Evolutionary conservation across 2,888 invertebrate genomes (phyloP), one percentile per base, ranked within the genome.

Genomic region (Phortica magna): DNA sequence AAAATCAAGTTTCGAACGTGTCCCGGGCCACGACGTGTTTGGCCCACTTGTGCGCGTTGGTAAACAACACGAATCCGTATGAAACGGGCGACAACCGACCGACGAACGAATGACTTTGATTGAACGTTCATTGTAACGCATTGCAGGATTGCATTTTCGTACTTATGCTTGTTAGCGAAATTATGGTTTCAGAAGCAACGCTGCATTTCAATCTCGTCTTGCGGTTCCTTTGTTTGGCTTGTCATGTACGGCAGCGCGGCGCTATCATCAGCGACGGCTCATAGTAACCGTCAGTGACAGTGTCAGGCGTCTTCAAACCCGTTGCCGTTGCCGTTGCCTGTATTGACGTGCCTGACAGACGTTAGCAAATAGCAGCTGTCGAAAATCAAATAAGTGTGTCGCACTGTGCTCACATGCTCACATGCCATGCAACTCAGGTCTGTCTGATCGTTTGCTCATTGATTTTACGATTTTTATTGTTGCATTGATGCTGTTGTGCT

Each of bases 1-100:
- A 71, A 71, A 71, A 71, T 71, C 70, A 71, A 71, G 53, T 71
- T 71, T 71, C 39, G 70, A 53, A 71, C 70, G 70, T 71, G 70
- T n/a, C 4, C 67, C 7, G 48, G 19, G 19, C 61, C 4, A 6
- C 19, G 22, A 55, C 55, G 55, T 67, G 67, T 71, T 55, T 22
- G 61, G 22, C 61, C 17, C 61, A 61, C 22, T 5, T 61, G 61
- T 61, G 61, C 7, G 61, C 61, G 22, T 61, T n/a, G 19, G 61
- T 19, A 61, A 61, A 61, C 61, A 61, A 12, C 19, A 61, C 22
- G 61, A 22, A 61, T 61, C n/a, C 67, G 41, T n/a, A 42, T 5
- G 17, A 31, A 64, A 64, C 31, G 31, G 10, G 19, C 22, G 64
- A 9, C n/a, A 42, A 67, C n/a, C 17, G 43, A 43, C 19, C 1